Evolutionary conservation across 2,888 invertebrate species (phyloP), one percentile per base, ranked within the genome.

Genomic region (Scaptomyza reducta): DNA sequence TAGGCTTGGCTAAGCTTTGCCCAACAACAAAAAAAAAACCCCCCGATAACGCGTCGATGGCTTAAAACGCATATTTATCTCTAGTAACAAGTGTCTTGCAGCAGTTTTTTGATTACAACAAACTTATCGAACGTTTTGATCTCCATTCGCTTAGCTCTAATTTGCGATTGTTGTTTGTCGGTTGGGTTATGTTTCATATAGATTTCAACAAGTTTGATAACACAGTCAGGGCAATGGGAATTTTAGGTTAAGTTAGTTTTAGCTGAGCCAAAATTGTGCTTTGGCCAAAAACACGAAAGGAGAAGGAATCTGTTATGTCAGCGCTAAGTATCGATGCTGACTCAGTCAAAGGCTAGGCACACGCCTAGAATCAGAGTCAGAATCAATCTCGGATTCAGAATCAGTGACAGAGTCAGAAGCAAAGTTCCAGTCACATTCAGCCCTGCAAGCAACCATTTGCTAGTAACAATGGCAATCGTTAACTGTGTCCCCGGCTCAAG

Each of bases 31-130:
- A 4, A 40, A 3, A 40, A 40, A 9, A 38, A 5, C 63, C 70
- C 22, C 64, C 41, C 69, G 86, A 82, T 81, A 81, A 85, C 68
- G 73, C 80, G 68, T 57, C 73, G 66, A 79, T 78, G 60, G 74
- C 60, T 69, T 16, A 51, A 69, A 74, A 77, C 69, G 68, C 64
- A 77, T 77, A 53, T 63, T 51, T 51, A 22, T 64, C 45, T 59
- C 27, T 54, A 54, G 77, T 66, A 77, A 76, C 79, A 79, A 79
- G 83, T 79, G 79, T 71, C 67, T 70, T 59, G 58, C 55, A 47
- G 71, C 72, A 62, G 60, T 51, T 35, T 58, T 49, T 54, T 71
- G 72, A 83, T 79, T 76, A 33, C 54, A 51, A 59, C 47, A 38
- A 59, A 51, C 53, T 42, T 63, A 71, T 73, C 76, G 49, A 29